These are phyloP conservation scores for Melanaphis sacchari DNA, from an alignment of 1,140 invertebrate genomes.

Conservation along the genomic window DNA sequence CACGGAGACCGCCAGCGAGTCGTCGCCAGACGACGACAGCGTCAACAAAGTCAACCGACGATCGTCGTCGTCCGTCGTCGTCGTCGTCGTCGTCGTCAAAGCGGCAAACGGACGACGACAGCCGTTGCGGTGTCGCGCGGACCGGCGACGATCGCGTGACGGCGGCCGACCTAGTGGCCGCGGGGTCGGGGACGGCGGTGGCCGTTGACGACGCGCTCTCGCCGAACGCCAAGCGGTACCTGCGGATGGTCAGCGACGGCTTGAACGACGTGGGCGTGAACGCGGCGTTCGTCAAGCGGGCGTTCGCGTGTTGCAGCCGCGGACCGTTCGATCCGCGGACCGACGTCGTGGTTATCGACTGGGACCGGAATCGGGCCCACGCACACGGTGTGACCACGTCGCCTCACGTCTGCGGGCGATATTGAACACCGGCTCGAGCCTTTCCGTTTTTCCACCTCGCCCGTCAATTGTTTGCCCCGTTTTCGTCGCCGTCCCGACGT, in stretches of 20 bases:
- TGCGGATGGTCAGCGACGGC: conserved; percentile 29
- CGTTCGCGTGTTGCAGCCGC: conserved; percentile 26
- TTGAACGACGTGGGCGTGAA: conserved; percentile 42
- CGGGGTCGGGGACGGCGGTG: not conserved
- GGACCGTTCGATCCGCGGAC: not conserved
- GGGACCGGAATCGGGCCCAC: not conserved
- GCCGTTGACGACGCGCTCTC: not conserved
- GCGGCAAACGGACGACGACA: not conserved
- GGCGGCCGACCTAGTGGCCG: not conserved
- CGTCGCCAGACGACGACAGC: not conserved
- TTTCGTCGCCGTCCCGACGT: not conserved
- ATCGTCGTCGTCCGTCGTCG: not conserved
- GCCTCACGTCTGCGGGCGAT: conserved; percentile 6
- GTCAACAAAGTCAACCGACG: not conserved
- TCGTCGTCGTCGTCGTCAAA: not conserved
- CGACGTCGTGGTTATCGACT: conserved; percentile 2
- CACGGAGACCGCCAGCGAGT: not conserved
- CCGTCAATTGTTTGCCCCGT: not conserved
- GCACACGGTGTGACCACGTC: not conserved
- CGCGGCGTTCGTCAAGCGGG: conserved; percentile 19
- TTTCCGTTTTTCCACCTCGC: not conserved
- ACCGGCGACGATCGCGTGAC: not conserved
- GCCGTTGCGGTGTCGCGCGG: not conserved
- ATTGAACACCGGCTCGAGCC: not conserved
- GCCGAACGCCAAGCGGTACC: not conserved